phyloP scores from a whole-genome alignment of 2,113 vertebrate genomes.

The Aix galericulata region DNA sequence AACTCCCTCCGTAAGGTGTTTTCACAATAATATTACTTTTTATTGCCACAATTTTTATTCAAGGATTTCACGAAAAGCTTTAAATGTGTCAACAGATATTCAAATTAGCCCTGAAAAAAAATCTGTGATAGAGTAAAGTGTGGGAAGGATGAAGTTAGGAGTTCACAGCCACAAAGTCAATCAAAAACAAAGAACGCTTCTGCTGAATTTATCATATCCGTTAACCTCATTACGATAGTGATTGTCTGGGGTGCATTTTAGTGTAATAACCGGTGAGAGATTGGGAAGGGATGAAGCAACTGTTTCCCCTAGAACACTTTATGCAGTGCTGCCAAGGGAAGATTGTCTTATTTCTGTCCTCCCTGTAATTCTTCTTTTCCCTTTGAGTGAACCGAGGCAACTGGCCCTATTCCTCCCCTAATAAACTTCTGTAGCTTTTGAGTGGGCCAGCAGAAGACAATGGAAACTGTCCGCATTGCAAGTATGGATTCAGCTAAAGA shows the following conservation, averaged over 20 bases:
- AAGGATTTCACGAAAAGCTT: conserved; percentile 33
- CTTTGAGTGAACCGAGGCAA: not conserved
- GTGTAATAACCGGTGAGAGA: conserved; percentile 61
- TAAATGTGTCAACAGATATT: conserved; percentile 5
- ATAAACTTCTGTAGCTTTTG: not conserved
- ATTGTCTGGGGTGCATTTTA: conserved; percentile 66
- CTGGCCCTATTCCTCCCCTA: not conserved
- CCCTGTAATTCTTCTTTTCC: conserved; percentile 33
- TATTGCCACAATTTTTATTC: conserved; percentile 27
- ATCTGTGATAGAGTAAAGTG: not conserved
- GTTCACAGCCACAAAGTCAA: conserved; percentile 48
- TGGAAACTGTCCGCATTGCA: not conserved
- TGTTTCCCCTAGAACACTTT: conserved; percentile 57
- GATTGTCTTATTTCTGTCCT: conserved; percentile 47
- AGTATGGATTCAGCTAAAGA: not conserved
- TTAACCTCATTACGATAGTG: conserved; percentile 71
- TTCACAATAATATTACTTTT: conserved; percentile 46
- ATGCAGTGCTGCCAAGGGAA: conserved; percentile 35
- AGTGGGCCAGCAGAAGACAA: not conserved
- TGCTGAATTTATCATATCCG: conserved; percentile 63
- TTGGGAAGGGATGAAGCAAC: conserved; percentile 50
- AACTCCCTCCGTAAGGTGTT: conserved; percentile 55
- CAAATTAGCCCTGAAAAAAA: conserved; percentile 10
- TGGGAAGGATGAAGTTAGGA: conserved; percentile 12
- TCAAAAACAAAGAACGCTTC: conserved; percentile 41